A percentile compares a stretch with the other conserved stretches of the same genome.
Conservation (phyloP, 2,113 vertebrate species). For the Salvelinus namaycush region DNA sequence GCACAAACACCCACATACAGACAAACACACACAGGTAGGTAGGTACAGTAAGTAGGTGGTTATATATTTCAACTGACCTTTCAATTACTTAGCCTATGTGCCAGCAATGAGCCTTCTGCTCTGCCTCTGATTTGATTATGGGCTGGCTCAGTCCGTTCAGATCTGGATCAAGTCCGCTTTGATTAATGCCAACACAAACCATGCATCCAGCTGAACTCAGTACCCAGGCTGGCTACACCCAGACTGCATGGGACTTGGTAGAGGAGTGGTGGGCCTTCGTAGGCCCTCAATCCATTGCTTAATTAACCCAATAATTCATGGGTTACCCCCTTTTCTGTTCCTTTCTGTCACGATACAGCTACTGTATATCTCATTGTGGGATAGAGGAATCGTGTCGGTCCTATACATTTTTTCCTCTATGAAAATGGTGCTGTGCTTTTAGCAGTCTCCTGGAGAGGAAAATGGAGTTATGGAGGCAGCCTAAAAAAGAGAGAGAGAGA, state of each 20-base stretch:
- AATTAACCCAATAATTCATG: no score
- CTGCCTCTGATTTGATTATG: slow-evolving; percentile 37
- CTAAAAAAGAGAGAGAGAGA: no score
- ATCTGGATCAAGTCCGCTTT: slow-evolving; percentile 52
- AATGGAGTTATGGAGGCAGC: slow-evolving; percentile 41
- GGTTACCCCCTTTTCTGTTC: no score
- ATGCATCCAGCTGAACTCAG: slow-evolving; percentile 39
- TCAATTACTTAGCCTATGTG: slow-evolving; percentile 17
- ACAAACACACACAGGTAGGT: no score
- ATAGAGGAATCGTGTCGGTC: no score
- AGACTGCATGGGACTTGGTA: background rate
- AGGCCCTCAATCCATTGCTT: no score
- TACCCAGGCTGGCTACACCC: slow-evolving; percentile 31
- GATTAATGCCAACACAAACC: slow-evolving; percentile 45
- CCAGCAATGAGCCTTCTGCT: slow-evolving; percentile 21
- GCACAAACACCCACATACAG: no score
- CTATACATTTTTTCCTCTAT: no score
- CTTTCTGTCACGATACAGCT: no score
- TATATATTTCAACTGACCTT: background rate
- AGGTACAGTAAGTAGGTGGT: no score
- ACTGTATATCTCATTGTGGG: no score
- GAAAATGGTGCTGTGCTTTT: background rate
- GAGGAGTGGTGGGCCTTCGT: no score
- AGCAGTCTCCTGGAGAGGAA: slow-evolving; percentile 8
- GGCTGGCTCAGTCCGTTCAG: slow-evolving; percentile 22